These are phyloP conservation scores for Euwallacea fornicatus DNA, from an alignment of 1,140 invertebrate species.

Conservation along the genomic window DNA sequence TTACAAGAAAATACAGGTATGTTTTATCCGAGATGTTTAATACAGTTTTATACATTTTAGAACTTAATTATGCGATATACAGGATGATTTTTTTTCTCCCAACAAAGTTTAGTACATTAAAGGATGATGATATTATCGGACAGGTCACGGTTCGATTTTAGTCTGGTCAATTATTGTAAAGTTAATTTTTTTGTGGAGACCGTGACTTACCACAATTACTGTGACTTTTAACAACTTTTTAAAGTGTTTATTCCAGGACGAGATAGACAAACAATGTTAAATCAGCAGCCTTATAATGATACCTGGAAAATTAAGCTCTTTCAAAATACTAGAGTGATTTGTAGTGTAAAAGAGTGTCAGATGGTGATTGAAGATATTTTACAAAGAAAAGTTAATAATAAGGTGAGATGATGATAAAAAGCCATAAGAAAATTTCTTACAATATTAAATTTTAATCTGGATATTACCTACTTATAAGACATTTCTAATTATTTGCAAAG, in stretches of 20 bases:
- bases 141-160: neutral
- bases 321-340: slow-evolving; percentile 76
- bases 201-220: no score
- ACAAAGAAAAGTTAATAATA: slow-evolving; percentile 34
- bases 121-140: neutral
- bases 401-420: neutral
- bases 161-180: neutral
- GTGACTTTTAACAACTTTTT: no score
- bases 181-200: no score
- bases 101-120: no score
- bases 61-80: no score
- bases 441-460: no score
- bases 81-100: no score
- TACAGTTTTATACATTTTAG: no score
- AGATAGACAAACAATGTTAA: slow-evolving; percentile 65
- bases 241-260: slow-evolving; percentile 49
- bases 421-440: no score
- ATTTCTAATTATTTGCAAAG: neutral
- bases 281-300: slow-evolving; percentile 64
- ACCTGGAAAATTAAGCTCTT: slow-evolving; percentile 80
- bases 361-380: slow-evolving; percentile 79
- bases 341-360: slow-evolving; percentile 73
- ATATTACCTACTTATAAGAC: no score
- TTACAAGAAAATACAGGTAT: slow-evolving; percentile 83
- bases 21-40: neutral